phyloP scores from a whole-genome alignment of 2,113 vertebrate species.

The Labeo rohita region DNA sequence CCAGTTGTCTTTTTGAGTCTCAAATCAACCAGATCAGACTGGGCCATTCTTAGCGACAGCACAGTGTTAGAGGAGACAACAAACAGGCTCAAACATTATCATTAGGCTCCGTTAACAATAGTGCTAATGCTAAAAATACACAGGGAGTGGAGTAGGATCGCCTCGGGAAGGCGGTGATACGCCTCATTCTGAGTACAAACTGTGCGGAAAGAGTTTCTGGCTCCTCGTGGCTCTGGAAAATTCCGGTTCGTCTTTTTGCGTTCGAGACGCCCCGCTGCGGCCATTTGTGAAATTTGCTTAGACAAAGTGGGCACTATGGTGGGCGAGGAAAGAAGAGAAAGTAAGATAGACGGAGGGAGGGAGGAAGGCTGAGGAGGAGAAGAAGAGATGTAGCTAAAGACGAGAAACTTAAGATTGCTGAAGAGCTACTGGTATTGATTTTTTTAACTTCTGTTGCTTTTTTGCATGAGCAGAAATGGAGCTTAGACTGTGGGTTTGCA shows the following conservation, averaged over 20 bases:
- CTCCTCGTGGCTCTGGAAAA: slow-evolving; percentile 29
- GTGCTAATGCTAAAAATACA: slow-evolving; percentile 40
- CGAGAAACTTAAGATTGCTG: slow-evolving; percentile 18
- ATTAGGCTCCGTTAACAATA: slow-evolving; percentile 32
- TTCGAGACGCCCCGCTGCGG: slow-evolving; percentile 43
- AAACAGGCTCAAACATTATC: slow-evolving; percentile 28
- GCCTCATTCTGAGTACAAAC: slow-evolving; percentile 27
- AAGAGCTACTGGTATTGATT: background rate
- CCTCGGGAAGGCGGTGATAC: slow-evolving; percentile 4
- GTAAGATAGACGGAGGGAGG: background rate
- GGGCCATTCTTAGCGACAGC: slow-evolving; percentile 25
- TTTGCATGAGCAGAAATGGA: background rate
- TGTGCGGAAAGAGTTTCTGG: slow-evolving; percentile 35
- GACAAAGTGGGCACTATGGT: slow-evolving; percentile 16
- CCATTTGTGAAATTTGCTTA: slow-evolving; percentile 46
- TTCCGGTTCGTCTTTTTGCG: slow-evolving; percentile 27
- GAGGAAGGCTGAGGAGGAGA: background rate
- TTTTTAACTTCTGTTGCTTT: background rate
- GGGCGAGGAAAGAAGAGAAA: slow-evolving; percentile 17
- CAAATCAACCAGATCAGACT: slow-evolving; percentile 6
- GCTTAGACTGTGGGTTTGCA: background rate
- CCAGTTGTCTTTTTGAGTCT: background rate
- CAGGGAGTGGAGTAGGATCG: slow-evolving; percentile 20
- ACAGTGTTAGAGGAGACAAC: slow-evolving; percentile 16
- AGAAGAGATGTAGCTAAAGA: slow-evolving; percentile 27